Evolutionary conservation across 2,888 invertebrate species (phyloP), one percentile per base, ranked within the genome.

Genomic region (Epinotia bilunana): DNA sequence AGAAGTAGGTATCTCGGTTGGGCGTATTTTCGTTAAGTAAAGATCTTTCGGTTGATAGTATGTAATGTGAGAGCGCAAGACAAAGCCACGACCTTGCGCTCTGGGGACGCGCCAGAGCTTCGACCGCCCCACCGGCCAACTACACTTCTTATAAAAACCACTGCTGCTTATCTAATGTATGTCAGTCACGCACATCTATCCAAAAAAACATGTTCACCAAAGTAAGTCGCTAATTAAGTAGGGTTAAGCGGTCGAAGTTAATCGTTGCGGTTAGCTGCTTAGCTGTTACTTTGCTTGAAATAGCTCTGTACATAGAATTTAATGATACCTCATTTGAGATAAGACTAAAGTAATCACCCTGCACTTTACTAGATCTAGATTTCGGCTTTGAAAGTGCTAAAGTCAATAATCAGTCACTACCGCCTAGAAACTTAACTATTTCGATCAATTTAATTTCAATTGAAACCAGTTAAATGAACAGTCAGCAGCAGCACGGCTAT

Each of bases 91-190:
- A 89, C 92, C 93, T 92, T 91, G 91, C 81, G 63, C 78, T 83
- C 84, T 86, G 88, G 87, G 91, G 90, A 89, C 78, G 79, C 63
- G 7, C 72, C 81, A 67, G 78, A 80, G 78, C 87, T 83, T 83
- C 83, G 81, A 91, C 91, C 93, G 91, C 93, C 92, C 91, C 84
- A 83, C 83, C 80, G 82, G 77, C 86, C 77, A 46, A 80, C 84
- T 82, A 80, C 82, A 86, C 87, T 89, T 91, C 91, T 92, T 94
- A 94, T 93, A 94, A 93, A 94, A 93, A 90, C 89, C 88, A 90
- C 87, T 80, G 86, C 82, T 83, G 83, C 80, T 87, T 86, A 90
- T 89, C 91, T 87, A 85, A 87, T 87, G 88, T 88, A 90, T 90
- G 90, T 90, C 90, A 94, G 91, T 92, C 89, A 91, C 89, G 87